Evolutionary conservation across 2,888 invertebrate genomes (phyloP).

Genomic region (Zelleria hepariella): DNA sequence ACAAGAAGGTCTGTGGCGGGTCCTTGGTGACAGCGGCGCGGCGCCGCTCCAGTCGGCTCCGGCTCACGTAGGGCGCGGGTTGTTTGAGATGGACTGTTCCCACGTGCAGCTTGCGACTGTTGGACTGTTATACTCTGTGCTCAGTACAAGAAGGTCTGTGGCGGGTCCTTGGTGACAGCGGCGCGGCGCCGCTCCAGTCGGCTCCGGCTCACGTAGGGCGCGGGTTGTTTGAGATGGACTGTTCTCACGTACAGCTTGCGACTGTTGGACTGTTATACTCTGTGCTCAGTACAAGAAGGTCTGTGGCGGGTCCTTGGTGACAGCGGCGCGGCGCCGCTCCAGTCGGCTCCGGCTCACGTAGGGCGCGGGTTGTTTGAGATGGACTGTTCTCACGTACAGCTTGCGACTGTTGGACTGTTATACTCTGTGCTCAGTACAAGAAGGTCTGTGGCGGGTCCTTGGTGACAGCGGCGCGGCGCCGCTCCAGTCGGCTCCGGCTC

Average conservation of each 20-base stretch:
- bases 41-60: conserved; percentile 26
- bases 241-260: conserved; percentile 32
- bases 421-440: neutral
- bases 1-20: neutral
- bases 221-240: conserved; percentile 30
- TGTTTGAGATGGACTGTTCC: conserved; percentile 38
- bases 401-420: too few relatives aligned
- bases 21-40: conserved; percentile 7
- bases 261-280: conserved; percentile 26
- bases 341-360: conserved; percentile 3
- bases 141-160: neutral
- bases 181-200: neutral
- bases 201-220: conserved; percentile 3
- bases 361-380: conserved; percentile 5
- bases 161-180: neutral
- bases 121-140: conserved; percentile 30
- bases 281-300: neutral
- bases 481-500: conserved; percentile 27
- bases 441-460: neutral
- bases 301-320: neutral
- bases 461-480: conserved; percentile 14
- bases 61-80: conserved; percentile 37
- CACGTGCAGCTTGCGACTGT: conserved; percentile 46
- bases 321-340: too few relatives aligned
- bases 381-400: neutral